Percentiles rank a stretch among this genome's conserved stretches.
Evolutionary conservation across 2,113 vertebrate genomes (phyloP).

Genomic region (Pluvialis apricaria): DNA sequence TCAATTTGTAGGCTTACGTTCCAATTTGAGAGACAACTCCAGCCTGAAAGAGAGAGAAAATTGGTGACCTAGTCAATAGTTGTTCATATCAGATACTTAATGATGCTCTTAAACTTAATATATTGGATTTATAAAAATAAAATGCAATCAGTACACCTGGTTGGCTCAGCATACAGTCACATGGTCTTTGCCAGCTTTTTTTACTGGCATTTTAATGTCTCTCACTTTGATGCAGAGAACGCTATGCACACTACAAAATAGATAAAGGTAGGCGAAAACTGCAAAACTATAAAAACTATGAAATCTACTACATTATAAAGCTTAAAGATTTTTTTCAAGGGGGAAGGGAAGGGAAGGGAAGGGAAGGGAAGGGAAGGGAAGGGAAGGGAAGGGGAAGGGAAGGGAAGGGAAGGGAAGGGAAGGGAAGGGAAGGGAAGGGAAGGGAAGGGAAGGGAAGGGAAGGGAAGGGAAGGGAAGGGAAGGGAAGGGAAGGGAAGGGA

Average conservation of each 20-base stretch:
- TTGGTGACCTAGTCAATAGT: not conserved
- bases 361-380: too few species aligned
- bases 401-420: too few species aligned
- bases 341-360: not conserved
- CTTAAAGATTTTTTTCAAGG: not conserved
- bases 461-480: too few species aligned
- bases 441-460: too few species aligned
- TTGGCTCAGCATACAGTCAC: not conserved
- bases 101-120: not conserved
- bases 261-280: not conserved
- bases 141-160: not conserved
- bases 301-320: not conserved
- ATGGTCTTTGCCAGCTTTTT: not conserved
- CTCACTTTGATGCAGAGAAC: not conserved
- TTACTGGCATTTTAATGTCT: not conserved
- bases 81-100: not conserved
- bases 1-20: not conserved
- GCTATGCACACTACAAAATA: not conserved
- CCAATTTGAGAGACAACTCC: not conserved
- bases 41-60: not conserved
- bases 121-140: not conserved
- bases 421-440: not conserved
- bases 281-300: not conserved
- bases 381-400: too few species aligned
- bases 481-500: too few species aligned